Evolutionary conservation across 1,140 invertebrate genomes (phyloP).

Genomic region (Drosophila lowei): DNA sequence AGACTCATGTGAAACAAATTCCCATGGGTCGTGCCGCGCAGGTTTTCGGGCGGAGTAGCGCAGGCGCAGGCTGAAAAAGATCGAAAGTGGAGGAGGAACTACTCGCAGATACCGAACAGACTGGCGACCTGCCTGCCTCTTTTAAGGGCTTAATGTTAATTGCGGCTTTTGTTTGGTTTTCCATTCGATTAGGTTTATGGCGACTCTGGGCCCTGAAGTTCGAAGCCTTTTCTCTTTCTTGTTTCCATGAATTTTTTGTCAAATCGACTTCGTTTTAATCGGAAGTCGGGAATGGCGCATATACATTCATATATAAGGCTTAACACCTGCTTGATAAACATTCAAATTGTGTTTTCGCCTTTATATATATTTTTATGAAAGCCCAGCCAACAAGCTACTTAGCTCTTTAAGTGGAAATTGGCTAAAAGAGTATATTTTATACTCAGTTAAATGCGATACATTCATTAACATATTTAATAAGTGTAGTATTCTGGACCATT

Average conservation of each 20-base stretch:
- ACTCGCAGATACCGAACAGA: background rate
- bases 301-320: background rate
- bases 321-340: constrained; percentile 18
- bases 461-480: too few relatives aligned
- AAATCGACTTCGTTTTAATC: constrained; percentile 32
- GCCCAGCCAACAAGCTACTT: too few relatives aligned
- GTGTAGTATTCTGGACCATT: too few relatives aligned
- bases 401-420: too few relatives aligned
- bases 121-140: constrained; percentile 1
- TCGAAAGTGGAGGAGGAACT: background rate
- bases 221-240: background rate
- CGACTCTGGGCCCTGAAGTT: constrained; percentile 8
- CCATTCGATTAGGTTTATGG: constrained; percentile 69
- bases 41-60: constrained; percentile 25
- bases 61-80: background rate
- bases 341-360: background rate
- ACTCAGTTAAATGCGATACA: too few relatives aligned
- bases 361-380: background rate
- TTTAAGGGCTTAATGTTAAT: constrained; percentile 69
- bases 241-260: constrained; percentile 24
- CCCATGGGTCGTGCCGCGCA: constrained; percentile 36
- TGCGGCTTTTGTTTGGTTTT: constrained; percentile 71
- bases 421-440: too few relatives aligned
- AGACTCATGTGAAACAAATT: constrained; percentile 3
- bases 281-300: constrained; percentile 2